Base-by-base conservation (phyloP, 2,888 invertebrate genomes). In the Heliconius cydno region DNA sequence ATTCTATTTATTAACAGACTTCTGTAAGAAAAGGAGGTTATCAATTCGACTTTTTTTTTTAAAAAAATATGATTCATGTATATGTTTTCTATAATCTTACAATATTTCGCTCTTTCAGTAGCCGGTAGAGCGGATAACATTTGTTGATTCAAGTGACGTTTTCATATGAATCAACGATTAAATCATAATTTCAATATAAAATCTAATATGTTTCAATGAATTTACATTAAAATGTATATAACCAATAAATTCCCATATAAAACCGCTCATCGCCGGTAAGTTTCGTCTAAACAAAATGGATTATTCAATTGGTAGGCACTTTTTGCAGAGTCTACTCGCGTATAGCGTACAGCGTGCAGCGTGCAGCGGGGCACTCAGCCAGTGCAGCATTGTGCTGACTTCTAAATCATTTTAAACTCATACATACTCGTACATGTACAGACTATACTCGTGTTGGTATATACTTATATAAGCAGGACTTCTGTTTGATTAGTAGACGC, bases 251-350 rank as follows among this genome's bases (percentile, higher is more conserved):
- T 22, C 1, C 6, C 0, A 15, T 4, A 60, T 25, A n/a, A 74
- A 78, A 68, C 12, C 78, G 78, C 78, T 60, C 10, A 13, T 63
- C 68, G 38, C 76, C 79, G 30, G 19, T 81, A 68, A 80, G 84
- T 87, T 86, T 70, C 19, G 80, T 84, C 85, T 77, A 73, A 80
- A 81, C 81, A 84, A 89, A 89, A 91, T 89, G 89, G 89, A 90
- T 92, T 91, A 91, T 92, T 91, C 90, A 91, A 91, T 91, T 87
- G 89, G 86, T 85, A 89, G 86, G 87, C 88, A 89, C 86, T 91
- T 89, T 90, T 90, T 87, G 83, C 86, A 77, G 67, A 80, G 71
- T 78, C 79, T 79, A 80, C 74, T 76, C 78, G 80, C 80, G 82
- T 79, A 65, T 60, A 28, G 73, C 60, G 38, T 52, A 52, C 15